phyloP scores from a whole-genome alignment of 35 echinoderm and acorn worm genomes.

The Anneissia japonica region DNA sequence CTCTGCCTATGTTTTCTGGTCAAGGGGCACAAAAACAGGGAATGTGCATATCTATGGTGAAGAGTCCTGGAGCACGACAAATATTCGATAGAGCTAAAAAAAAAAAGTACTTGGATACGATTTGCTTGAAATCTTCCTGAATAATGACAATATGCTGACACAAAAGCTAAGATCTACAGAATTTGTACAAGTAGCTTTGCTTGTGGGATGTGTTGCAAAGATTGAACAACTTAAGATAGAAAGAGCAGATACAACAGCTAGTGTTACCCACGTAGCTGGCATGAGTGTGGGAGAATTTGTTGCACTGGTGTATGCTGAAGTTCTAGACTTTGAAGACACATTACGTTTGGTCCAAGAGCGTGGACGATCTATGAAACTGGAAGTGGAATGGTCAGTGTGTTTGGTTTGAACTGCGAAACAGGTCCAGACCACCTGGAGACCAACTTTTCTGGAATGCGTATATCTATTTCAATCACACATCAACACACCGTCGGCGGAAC shows the following conservation, averaged over 20 bases:
- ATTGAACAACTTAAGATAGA: background rate
- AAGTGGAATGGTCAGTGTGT: slow-evolving; percentile 14
- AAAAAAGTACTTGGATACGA: too few species aligned
- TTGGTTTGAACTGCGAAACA: background rate
- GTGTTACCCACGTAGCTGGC: background rate
- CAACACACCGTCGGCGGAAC: background rate
- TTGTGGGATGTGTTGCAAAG: background rate
- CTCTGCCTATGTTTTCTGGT: slow-evolving; percentile 8
- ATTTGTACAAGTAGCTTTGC: too few species aligned
- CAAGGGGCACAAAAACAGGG: slow-evolving; percentile 15
- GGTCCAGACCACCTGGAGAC: too few species aligned
- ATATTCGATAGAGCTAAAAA: slow-evolving; percentile 8
- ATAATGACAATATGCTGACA: too few species aligned
- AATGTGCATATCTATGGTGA: slow-evolving; percentile 7
- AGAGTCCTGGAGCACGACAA: background rate
- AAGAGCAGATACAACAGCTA: background rate
- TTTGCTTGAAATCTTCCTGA: too few species aligned
- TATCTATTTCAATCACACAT: slow-evolving; percentile 6
- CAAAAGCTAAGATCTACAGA: too few species aligned
- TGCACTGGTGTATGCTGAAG: background rate
- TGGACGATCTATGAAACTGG: slow-evolving; percentile 6
- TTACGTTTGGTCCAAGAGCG: slow-evolving; percentile 2
- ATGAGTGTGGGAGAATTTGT: too few species aligned
- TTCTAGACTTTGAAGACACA: background rate
- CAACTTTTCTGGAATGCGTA: slow-evolving; percentile 3